These are phyloP conservation scores for Glomeris marginata DNA, from an alignment of 2,888 invertebrate genomes.

Conservation along the genomic window DNA sequence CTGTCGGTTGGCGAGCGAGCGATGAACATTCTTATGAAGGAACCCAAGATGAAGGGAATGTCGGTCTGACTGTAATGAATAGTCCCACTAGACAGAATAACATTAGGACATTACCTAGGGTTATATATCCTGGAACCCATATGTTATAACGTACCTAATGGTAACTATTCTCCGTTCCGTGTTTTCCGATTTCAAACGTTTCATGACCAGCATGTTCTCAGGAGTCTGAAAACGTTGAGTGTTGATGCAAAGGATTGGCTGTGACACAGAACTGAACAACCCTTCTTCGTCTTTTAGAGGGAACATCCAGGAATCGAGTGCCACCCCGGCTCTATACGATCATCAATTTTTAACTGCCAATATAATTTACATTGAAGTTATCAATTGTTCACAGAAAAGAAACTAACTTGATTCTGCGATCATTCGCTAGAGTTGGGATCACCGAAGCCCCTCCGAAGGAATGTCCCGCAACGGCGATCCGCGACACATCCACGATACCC, in stretches of 20 bases:
- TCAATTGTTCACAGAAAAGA: background rate
- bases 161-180: constrained; percentile 16
- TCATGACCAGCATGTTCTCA: constrained; percentile 37
- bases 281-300: constrained; percentile 37
- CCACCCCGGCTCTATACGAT: constrained; percentile 34
- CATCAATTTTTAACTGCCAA: background rate
- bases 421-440: constrained; percentile 38
- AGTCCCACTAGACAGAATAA: constrained; percentile 24
- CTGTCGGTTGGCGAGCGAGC: constrained; percentile 16
- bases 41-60: constrained; percentile 26
- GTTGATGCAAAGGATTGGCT: constrained; percentile 41
- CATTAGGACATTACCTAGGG: no score
- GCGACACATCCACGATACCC: constrained; percentile 34
- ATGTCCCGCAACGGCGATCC: constrained; percentile 42
- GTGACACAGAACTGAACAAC: constrained; percentile 30
- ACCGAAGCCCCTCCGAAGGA: constrained; percentile 50
- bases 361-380: constrained; percentile 1
- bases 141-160: no score
- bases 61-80: constrained; percentile 31
- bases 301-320: constrained; percentile 47
- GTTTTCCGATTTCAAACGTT: constrained; percentile 23
- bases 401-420: constrained; percentile 38
- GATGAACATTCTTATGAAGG: constrained; percentile 20
- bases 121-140: no score
- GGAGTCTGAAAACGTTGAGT: constrained; percentile 42